Evolutionary conservation across 2,797 vertebrate genomes (phyloP).

Genomic region (Pantherophis vulpinus): DNA sequence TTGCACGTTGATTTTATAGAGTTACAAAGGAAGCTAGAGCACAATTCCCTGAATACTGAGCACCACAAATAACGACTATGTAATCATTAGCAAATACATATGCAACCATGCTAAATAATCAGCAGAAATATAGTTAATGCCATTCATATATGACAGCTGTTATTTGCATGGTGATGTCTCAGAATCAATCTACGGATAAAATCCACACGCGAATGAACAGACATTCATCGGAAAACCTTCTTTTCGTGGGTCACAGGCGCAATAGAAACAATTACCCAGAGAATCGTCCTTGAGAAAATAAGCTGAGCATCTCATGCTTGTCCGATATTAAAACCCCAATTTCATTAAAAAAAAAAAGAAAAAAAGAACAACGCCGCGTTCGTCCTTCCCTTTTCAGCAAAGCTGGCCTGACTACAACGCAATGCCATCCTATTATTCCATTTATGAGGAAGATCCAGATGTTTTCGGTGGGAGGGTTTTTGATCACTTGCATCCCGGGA

Average conservation of each 20-base stretch:
- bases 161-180: background rate
- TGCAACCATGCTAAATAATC: background rate
- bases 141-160: background rate
- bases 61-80: background rate
- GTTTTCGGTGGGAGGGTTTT: background rate
- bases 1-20: background rate
- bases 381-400: background rate
- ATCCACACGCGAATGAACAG: too few relatives aligned
- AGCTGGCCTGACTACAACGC: background rate
- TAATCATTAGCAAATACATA: background rate
- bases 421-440: background rate
- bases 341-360: background rate
- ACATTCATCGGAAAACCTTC: background rate
- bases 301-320: conserved; percentile 25
- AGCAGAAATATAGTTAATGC: background rate
- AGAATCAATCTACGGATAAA: background rate
- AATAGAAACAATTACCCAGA: background rate
- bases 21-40: background rate
- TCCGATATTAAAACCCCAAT: background rate
- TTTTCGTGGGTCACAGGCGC: background rate
- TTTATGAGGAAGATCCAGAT: background rate
- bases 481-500: background rate
- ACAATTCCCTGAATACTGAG: background rate
- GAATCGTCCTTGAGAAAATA: background rate
- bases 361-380: background rate